Evolutionary conservation across 30 jellyfish, hydroid and myxozoan genomes (phyloP).

Genomic region (Chironex yamaguchii): DNA sequence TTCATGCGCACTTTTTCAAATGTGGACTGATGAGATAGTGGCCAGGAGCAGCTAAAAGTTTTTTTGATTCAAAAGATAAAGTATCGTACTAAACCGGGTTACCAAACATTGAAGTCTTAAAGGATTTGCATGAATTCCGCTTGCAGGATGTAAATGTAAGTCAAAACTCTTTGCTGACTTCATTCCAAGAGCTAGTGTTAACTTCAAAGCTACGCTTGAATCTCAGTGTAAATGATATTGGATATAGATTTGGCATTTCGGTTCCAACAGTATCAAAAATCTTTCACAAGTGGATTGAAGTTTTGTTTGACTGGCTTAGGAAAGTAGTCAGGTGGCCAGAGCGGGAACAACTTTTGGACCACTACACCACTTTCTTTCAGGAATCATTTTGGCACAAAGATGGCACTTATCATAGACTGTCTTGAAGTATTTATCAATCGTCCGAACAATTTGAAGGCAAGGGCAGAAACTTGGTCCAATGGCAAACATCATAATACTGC

Average conservation of each 20-base stretch:
- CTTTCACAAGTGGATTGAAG: slow-evolving; percentile 39
- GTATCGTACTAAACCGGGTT: too few relatives aligned
- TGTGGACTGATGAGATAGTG: too few relatives aligned
- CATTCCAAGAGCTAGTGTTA: slow-evolving; percentile 8
- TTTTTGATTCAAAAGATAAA: too few relatives aligned
- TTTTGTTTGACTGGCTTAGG: slow-evolving; percentile 20
- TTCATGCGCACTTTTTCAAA: too few relatives aligned
- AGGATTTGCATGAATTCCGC: background rate
- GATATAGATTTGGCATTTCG: slow-evolving; percentile 35
- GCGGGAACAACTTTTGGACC: slow-evolving; percentile 20
- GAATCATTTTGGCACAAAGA: background rate
- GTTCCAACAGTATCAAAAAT: slow-evolving; percentile 26
- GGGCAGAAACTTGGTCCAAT: slow-evolving; percentile 15
- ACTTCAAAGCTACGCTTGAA: slow-evolving; percentile 43
- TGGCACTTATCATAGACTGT: slow-evolving; percentile 5
- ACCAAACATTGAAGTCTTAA: slow-evolving; percentile 11
- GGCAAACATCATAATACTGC: slow-evolving; percentile 38
- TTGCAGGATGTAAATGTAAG: background rate
- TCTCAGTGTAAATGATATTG: slow-evolving; percentile 33
- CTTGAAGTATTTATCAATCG: slow-evolving; percentile 27
- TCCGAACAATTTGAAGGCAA: slow-evolving; percentile 8
- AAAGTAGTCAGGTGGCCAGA: slow-evolving; percentile 56
- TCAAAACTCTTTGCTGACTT: background rate
- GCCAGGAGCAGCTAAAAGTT: too few relatives aligned
- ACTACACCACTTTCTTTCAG: slow-evolving; percentile 46